phyloP scores from a whole-genome alignment of 2,888 invertebrate species.

The Colletes collaris region DNA sequence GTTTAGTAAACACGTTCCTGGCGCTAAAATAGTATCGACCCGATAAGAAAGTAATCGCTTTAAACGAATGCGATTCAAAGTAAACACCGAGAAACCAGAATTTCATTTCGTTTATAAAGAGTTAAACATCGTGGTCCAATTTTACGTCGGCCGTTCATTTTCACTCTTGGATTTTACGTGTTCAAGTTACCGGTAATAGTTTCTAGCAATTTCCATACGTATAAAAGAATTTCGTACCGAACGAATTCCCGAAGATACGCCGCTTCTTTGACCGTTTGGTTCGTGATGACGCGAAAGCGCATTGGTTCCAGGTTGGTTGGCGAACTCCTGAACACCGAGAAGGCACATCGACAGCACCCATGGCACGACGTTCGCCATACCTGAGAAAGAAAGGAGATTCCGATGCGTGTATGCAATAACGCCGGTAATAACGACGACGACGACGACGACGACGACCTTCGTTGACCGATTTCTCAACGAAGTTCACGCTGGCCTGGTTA shows the following conservation, averaged over 20 bases:
- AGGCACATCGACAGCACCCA: slow-evolving; percentile 82
- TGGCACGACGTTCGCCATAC: slow-evolving; percentile 78
- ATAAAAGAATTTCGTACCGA: slow-evolving; percentile 56
- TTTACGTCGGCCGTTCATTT: too few relatives aligned
- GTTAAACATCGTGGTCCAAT: too few relatives aligned
- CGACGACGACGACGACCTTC: slow-evolving; percentile 27
- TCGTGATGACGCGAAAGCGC: slow-evolving; percentile 76
- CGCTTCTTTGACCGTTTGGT: slow-evolving; percentile 61
- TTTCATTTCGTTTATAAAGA: too few relatives aligned
- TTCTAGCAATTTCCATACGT: too few relatives aligned
- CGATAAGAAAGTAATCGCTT: too few relatives aligned
- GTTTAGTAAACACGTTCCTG: too few relatives aligned
- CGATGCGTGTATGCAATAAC: slow-evolving; percentile 6
- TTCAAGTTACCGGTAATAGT: too few relatives aligned
- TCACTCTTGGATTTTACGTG: too few relatives aligned
- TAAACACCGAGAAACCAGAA: too few relatives aligned
- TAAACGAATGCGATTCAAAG: too few relatives aligned
- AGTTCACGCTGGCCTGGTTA: slow-evolving; percentile 39
- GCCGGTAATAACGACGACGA: too few relatives aligned
- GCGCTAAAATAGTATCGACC: too few relatives aligned
- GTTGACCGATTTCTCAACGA: slow-evolving; percentile 46
- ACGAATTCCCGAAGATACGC: slow-evolving; percentile 51
- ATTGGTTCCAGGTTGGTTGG: slow-evolving; percentile 66
- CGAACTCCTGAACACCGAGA: slow-evolving; percentile 76
- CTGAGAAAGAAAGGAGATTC: slow-evolving; percentile 66